Percentiles rank a stretch among this genome's conserved stretches.
phyloP scores from a whole-genome alignment of 1,140 invertebrate species.

The Pinna nobilis region DNA sequence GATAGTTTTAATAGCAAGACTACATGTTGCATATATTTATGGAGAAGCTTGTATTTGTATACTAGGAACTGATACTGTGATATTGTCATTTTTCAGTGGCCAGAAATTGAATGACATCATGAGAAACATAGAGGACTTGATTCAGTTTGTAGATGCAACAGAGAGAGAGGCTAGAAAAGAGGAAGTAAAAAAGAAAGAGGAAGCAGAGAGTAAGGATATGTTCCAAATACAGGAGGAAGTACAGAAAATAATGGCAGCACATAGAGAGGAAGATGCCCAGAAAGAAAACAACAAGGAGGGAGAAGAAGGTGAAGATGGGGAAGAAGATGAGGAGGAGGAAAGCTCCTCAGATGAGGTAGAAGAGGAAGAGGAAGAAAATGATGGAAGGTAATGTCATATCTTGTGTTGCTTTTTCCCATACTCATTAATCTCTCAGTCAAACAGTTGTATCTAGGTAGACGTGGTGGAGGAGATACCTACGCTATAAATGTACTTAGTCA shows the following conservation, averaged over 20 bases:
- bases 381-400: slow-evolving; percentile 21
- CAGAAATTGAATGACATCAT: slow-evolving; percentile 54
- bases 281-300: slow-evolving; percentile 30
- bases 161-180: slow-evolving; percentile 53
- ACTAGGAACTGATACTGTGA: too few relatives aligned
- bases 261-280: neutral
- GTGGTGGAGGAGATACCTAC: too few relatives aligned
- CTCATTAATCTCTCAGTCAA: too few relatives aligned
- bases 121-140: slow-evolving; percentile 66
- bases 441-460: too few relatives aligned
- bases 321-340: slow-evolving; percentile 29
- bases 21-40: too few relatives aligned
- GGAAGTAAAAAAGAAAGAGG: slow-evolving; percentile 45
- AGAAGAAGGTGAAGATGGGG: slow-evolving; percentile 12
- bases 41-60: too few relatives aligned
- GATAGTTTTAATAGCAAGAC: too few relatives aligned
- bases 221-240: too few relatives aligned
- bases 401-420: too few relatives aligned
- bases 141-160: slow-evolving; percentile 46
- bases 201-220: slow-evolving; percentile 28
- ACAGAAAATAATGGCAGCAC: too few relatives aligned
- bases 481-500: too few relatives aligned
- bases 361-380: slow-evolving; percentile 26
- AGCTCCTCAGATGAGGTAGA: neutral
- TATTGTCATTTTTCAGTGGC: too few relatives aligned